Evolutionary conservation across 2,113 vertebrate species (phyloP), one percentile per base, ranked within the genome.

Genomic region (Rhagologus leucostigma): DNA sequence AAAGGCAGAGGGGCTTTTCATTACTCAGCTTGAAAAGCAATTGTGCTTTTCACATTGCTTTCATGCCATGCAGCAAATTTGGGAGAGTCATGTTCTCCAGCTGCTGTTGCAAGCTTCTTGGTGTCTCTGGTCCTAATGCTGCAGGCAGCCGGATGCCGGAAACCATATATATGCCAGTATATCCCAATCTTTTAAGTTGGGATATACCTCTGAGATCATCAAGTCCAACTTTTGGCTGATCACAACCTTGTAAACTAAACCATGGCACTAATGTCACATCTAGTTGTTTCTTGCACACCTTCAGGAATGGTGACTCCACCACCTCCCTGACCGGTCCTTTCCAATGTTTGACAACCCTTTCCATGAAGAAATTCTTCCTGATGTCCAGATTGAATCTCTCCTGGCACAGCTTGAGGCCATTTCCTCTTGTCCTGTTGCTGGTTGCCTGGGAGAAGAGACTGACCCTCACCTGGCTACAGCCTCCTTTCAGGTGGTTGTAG

Each of bases 121-220:
- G 8, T 65, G 12, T 57, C 55, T 63, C 16, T 60, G 27, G 16
- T 39, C 35, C 15, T 30, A 16, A 2, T 8, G 9, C 35, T 86
- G 21, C 16, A 35, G 32, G 29, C 29, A 88, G 27, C 4, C 0
- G 0, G 33, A 30, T 7, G 29, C 23, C 0, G 0, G 17, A 3
- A 32, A 53, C 10, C 24, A 41, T 15, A 41, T 49, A 68, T 16
- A 37, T 26, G n/a, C 23, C 0, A 3, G 10, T 59, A 26, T 59
- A 59, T 59, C 57, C 57, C n/a, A 59, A 30, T 67, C 10, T 32
- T 46, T 62, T 30, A 18, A 0, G 0, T 4, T 76, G n/a, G 30
- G 49, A 18, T 75, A 53, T 73, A 75, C 10, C 6, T 69, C 47
- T 69, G 47, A 47, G n/a, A 27, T 19, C 7, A 18, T 35, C 6